A percentile compares a stretch with the other conserved stretches of the same genome.
phyloP scores from a whole-genome alignment of 2,888 invertebrate genomes.

The Crocallis elinguaria region DNA sequence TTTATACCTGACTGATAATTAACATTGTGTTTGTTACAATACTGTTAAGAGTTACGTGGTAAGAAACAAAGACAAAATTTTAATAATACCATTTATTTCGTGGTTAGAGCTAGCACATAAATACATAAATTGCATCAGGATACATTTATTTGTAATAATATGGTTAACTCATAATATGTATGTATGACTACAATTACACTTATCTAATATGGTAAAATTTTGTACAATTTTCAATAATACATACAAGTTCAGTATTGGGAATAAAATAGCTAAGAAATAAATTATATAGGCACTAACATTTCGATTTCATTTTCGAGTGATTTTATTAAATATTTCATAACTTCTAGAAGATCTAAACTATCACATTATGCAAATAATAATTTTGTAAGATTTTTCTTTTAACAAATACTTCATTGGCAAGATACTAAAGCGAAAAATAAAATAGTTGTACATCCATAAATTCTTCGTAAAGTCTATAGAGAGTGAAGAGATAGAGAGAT shows the following conservation, averaged over 20 bases:
- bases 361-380: constrained; percentile 75
- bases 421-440: constrained; percentile 69
- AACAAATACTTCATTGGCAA: constrained; percentile 82
- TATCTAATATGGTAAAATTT: constrained; percentile 70
- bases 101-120: constrained; percentile 79
- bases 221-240: constrained; percentile 69
- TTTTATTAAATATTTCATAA: constrained; percentile 59
- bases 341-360: constrained; percentile 78
- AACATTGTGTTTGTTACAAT: too few relatives aligned
- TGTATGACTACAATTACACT: constrained; percentile 67
- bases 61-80: constrained; percentile 38
- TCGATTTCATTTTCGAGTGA: constrained; percentile 59
- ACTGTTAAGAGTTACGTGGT: too few relatives aligned
- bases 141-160: constrained; percentile 64
- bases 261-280: constrained; percentile 54
- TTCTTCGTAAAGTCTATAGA: constrained; percentile 74
- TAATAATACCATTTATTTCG: constrained; percentile 78
- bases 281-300: constrained; percentile 63
- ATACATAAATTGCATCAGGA: constrained; percentile 65
- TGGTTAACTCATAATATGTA: constrained; percentile 73
- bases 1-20: too few relatives aligned
- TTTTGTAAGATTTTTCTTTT: constrained; percentile 65
- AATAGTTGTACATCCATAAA: constrained; percentile 64
- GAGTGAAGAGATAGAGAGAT: constrained; percentile 79
- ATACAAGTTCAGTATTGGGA: constrained; percentile 42